Percentiles rank a stretch among this genome's conserved stretches.
These are phyloP conservation scores for Menidia beryllina DNA, from an alignment of 2,113 vertebrate genomes.

Conservation along the genomic window DNA sequence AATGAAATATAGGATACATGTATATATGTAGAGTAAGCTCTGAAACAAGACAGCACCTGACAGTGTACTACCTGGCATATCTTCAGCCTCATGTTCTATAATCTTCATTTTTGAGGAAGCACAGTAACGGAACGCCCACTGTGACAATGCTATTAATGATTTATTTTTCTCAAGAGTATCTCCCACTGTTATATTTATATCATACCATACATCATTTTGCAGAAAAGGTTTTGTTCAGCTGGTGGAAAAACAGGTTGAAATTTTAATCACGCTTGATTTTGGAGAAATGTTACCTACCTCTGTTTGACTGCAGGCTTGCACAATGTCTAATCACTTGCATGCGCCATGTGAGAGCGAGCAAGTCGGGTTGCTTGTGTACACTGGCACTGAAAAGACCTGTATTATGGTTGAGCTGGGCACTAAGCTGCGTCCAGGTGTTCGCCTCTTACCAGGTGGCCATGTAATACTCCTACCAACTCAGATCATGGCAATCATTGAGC, in stretches of 20 bases:
- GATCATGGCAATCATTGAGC: slow-evolving; percentile 75
- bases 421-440: slow-evolving; percentile 77
- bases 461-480: slow-evolving; percentile 75
- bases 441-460: slow-evolving; percentile 74
- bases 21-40: slow-evolving; percentile 34
- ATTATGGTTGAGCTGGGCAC: slow-evolving; percentile 65
- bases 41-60: slow-evolving; percentile 20
- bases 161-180: neutral
- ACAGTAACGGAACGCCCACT: neutral
- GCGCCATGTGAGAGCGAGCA: slow-evolving; percentile 17
- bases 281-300: slow-evolving; percentile 39
- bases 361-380: slow-evolving; percentile 34
- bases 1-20: slow-evolving; percentile 42
- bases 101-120: slow-evolving; percentile 11
- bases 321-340: slow-evolving; percentile 56
- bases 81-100: neutral
- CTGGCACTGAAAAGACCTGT: slow-evolving; percentile 48
- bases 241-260: slow-evolving; percentile 4
- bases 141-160: neutral
- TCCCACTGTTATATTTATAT: neutral
- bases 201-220: slow-evolving; percentile 26
- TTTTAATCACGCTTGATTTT: slow-evolving; percentile 43
- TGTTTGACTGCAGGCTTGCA: slow-evolving; percentile 24
- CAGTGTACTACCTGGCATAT: neutral
- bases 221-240: slow-evolving; percentile 19